phyloP scores from a whole-genome alignment of 2,888 invertebrate genomes.

The Cheilosia urbana region DNA sequence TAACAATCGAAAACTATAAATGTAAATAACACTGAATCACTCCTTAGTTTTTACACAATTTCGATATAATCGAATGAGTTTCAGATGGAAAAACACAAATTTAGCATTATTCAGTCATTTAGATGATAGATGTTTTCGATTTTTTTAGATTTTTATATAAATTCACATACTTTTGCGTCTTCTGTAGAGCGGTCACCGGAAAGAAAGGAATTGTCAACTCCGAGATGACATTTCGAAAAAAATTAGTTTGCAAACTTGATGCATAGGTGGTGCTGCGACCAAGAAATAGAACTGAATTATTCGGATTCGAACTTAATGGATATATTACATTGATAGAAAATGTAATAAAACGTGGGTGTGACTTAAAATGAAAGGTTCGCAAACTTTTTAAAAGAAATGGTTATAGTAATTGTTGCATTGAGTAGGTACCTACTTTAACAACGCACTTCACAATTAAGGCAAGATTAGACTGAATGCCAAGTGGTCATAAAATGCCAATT shows the following conservation, averaged over 20 bases:
- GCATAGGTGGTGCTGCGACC: conserved; percentile 15
- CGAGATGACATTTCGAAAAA: conserved; percentile 78
- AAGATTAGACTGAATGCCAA: too few species aligned
- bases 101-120: conserved; percentile 22
- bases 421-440: too few species aligned
- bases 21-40: conserved; percentile 53
- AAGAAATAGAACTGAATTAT: neutral
- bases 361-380: too few species aligned
- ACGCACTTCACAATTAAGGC: too few species aligned
- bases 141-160: conserved; percentile 78
- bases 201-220: conserved; percentile 81
- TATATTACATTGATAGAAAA: neutral
- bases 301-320: conserved; percentile 26
- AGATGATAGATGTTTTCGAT: conserved; percentile 72
- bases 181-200: conserved; percentile 82
- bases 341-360: too few species aligned
- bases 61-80: neutral
- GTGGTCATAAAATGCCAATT: too few species aligned
- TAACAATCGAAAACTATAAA: conserved; percentile 42
- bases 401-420: too few species aligned
- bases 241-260: conserved; percentile 22
- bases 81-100: conserved; percentile 1
- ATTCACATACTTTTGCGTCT: conserved; percentile 83
- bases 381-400: too few species aligned
- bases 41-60: conserved; percentile 4